phyloP scores from a whole-genome alignment of 2,113 vertebrate genomes.

The Columbina picui region DNA sequence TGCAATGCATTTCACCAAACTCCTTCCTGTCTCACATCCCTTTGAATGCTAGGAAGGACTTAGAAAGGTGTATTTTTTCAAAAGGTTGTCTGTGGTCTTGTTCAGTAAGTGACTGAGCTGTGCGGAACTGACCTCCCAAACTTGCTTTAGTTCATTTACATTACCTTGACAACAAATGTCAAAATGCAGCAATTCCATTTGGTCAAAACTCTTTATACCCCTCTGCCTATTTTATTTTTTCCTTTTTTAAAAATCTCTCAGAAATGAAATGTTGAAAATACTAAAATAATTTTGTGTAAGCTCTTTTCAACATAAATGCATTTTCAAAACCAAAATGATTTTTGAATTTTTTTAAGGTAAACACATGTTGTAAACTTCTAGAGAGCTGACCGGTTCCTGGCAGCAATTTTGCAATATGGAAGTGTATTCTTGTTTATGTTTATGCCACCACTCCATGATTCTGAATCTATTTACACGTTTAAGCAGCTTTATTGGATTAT shows the following conservation, averaged over 20 bases:
- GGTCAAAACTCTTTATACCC: background rate
- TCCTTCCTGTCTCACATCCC: background rate
- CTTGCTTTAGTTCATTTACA: background rate
- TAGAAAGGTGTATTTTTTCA: background rate
- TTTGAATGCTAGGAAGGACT: background rate
- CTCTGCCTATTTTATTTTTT: rapidly evolving
- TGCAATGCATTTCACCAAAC: background rate
- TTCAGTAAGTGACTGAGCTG: background rate
- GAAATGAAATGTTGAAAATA: background rate
- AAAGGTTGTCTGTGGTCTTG: background rate
- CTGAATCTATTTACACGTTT: background rate
- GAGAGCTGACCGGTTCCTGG: background rate
- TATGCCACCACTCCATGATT: background rate
- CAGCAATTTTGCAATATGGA: background rate
- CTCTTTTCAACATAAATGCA: background rate
- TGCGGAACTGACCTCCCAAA: background rate
- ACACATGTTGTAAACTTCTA: background rate
- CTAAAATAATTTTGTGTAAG: background rate
- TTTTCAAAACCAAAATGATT: background rate
- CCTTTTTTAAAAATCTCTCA: background rate
- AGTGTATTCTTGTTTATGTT: background rate
- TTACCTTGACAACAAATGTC: background rate
- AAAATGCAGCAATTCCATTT: background rate
- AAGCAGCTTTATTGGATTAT: background rate
- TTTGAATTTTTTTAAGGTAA: background rate